phyloP scores from a whole-genome alignment of 2,888 invertebrate genomes.

The Drosophila falleni region DNA sequence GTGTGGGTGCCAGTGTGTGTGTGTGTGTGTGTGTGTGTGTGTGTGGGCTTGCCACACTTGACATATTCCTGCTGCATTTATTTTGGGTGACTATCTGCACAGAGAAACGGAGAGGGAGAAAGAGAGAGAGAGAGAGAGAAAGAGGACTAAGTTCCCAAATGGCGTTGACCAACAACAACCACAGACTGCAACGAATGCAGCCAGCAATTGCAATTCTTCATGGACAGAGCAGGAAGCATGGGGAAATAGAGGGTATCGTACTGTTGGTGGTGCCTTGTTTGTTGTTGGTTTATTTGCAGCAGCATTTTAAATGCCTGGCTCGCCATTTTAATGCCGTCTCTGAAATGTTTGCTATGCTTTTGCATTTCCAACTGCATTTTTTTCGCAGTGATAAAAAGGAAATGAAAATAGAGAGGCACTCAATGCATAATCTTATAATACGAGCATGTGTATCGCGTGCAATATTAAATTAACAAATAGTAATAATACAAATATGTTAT shows the following conservation, averaged over 20 bases:
- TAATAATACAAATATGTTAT: neutral
- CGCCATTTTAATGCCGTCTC: slow-evolving; percentile 47
- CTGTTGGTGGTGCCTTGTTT: slow-evolving; percentile 21
- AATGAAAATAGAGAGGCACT: neutral
- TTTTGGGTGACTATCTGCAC: slow-evolving; percentile 66
- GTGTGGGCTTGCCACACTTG: slow-evolving; percentile 54
- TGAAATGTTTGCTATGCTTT: slow-evolving; percentile 45
- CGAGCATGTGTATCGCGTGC: neutral
- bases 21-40: slow-evolving; percentile 3
- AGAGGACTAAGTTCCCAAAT: slow-evolving; percentile 38
- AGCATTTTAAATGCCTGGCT: slow-evolving; percentile 53
- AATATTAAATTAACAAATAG: neutral
- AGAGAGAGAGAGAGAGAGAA: slow-evolving; percentile 1
- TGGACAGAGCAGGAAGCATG: neutral
- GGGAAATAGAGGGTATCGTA: neutral
- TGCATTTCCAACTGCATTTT: slow-evolving; percentile 13
- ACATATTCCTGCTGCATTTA: slow-evolving; percentile 76
- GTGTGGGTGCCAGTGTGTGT: slow-evolving; percentile 4
- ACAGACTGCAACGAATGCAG: slow-evolving; percentile 44
- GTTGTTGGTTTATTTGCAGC: slow-evolving; percentile 28
- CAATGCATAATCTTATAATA: slow-evolving; percentile 8
- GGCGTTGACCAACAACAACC: slow-evolving; percentile 20
- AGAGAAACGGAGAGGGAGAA: neutral
- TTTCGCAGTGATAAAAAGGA: neutral
- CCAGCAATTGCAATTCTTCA: slow-evolving; percentile 42